phyloP scores from a whole-genome alignment of 2,113 vertebrate genomes.

The Istiophorus platypterus region DNA sequence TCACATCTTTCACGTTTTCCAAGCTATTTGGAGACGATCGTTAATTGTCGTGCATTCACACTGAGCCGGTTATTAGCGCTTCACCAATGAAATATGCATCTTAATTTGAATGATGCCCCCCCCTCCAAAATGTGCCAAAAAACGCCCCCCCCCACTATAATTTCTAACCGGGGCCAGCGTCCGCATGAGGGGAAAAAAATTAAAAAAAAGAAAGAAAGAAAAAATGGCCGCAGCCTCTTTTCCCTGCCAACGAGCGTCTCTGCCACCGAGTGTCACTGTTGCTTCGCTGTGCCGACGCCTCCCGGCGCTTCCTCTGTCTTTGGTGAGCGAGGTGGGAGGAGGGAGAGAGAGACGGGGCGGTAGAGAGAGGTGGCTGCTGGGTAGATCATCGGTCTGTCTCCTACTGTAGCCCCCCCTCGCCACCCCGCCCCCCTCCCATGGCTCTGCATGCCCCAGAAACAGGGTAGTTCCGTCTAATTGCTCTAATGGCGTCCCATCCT shows the following conservation, averaged over 20 bases:
- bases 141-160: neutral
- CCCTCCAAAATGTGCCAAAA: neutral
- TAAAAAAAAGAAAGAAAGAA: no score
- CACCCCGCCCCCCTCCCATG: conserved; percentile 53
- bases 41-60: neutral
- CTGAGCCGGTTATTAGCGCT: neutral
- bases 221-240: conserved; percentile 20
- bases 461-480: conserved; percentile 82
- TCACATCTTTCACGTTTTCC: neutral
- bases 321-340: conserved; percentile 1
- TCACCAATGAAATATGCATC: neutral
- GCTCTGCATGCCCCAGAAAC: conserved; percentile 77
- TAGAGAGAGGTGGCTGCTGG: conserved; percentile 53
- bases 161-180: no score
- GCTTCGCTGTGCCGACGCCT: conserved; percentile 55
- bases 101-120: neutral
- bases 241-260: conserved; percentile 27
- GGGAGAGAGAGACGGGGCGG: conserved; percentile 19
- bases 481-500: conserved; percentile 81
- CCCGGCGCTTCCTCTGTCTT: neutral
- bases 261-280: conserved; percentile 81
- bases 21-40: neutral
- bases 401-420: conserved; percentile 53
- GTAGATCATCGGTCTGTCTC: conserved; percentile 65
- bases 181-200: no score